These are phyloP conservation scores for Xestoiulus laeticollis DNA, from an alignment of 2,888 invertebrate genomes.

Conservation along the genomic window DNA sequence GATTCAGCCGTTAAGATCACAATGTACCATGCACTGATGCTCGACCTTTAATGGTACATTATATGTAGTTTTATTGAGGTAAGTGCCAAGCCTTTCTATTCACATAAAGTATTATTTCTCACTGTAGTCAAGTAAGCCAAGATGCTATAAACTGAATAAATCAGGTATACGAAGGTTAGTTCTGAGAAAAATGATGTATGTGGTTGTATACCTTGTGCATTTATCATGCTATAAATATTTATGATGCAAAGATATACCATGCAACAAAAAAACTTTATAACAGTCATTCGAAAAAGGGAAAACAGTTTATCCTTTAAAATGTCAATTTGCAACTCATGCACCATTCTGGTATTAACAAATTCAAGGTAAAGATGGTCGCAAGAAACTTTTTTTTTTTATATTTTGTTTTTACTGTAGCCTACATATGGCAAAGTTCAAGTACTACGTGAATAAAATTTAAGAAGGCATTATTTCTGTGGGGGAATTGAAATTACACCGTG, in stretches of 20 bases:
- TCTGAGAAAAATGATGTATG: background rate
- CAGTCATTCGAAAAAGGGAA: background rate
- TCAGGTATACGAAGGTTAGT: background rate
- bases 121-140: background rate
- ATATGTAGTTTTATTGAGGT: background rate
- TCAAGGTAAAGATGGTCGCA: background rate
- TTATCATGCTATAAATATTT: conserved; percentile 2
- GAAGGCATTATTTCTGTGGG: background rate
- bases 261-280: background rate
- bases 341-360: background rate
- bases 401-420: too few species aligned
- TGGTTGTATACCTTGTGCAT: background rate
- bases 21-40: background rate
- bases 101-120: background rate
- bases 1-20: conserved; percentile 7
- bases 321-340: background rate
- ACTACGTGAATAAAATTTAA: background rate
- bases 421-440: background rate
- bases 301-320: background rate
- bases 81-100: background rate
- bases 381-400: too few species aligned
- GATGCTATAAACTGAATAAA: background rate
- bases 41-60: background rate
- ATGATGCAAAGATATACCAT: background rate
- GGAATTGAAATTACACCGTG: conserved; percentile 21